A percentile compares a stretch with the other conserved stretches of the same genome.
phyloP scores from a whole-genome alignment of 1,140 invertebrate genomes.

The Holcopasites calliopsidis region DNA sequence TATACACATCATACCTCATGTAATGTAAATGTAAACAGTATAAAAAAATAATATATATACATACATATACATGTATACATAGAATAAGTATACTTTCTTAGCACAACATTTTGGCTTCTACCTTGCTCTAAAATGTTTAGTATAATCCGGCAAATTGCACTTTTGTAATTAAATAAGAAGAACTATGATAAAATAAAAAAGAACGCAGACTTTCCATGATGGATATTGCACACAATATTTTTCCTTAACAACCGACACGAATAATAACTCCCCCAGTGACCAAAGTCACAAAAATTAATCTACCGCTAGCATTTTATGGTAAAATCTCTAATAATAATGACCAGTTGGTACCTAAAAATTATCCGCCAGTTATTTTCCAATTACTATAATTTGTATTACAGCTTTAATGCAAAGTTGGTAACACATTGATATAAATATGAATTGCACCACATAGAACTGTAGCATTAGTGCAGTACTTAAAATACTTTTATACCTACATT shows the following conservation, averaged over 20 bases:
- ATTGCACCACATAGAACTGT: neutral
- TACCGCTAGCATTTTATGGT: neutral
- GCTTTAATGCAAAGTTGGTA: slow-evolving; percentile 12
- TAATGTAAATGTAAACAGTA: slow-evolving; percentile 28
- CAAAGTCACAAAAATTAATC: neutral
- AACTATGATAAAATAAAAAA: slow-evolving; percentile 7
- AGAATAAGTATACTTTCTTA: neutral
- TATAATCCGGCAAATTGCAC: neutral
- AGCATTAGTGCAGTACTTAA: neutral
- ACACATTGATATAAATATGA: neutral
- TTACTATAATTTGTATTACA: neutral
- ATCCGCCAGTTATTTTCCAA: neutral
- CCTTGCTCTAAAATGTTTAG: neutral
- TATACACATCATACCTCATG: slow-evolving; percentile 9
- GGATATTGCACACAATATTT: slow-evolving; percentile 38
- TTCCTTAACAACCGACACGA: slow-evolving; percentile 17
- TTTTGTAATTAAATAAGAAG: slow-evolving; percentile 12
- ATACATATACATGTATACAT: too few species aligned
- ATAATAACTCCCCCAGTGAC: neutral
- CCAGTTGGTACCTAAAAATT: neutral
- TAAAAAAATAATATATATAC: neutral
- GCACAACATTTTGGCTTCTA: neutral
- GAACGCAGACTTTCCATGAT: neutral
- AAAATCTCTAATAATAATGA: neutral
- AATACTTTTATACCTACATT: neutral